Conservation (phyloP, 1,140 invertebrate genomes). For the Drosophila ercepeae region DNA sequence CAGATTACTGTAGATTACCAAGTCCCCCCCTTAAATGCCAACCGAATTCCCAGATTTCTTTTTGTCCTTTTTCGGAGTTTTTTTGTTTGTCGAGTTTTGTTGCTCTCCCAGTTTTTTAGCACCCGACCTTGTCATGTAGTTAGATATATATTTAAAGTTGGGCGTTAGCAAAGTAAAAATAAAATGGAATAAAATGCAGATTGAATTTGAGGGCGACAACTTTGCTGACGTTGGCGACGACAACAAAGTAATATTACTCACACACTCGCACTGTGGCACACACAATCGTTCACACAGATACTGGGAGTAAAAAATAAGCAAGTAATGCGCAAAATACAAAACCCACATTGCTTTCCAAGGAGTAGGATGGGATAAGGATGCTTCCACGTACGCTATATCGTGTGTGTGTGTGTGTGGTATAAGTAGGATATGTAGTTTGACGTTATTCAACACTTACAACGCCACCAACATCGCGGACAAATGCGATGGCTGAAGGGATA, state of each 20-base stretch:
- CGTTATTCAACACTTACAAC: constrained; percentile 70
- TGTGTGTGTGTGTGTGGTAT: constrained; percentile 23
- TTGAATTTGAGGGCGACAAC: constrained; percentile 69
- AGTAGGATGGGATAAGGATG: neutral
- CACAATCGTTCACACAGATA: constrained; percentile 9
- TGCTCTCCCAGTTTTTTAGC: neutral
- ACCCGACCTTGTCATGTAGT: constrained; percentile 31
- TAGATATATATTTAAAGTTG: constrained; percentile 58
- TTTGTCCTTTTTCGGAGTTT: constrained; percentile 2
- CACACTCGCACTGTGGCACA: no score
- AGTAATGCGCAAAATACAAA: constrained; percentile 73
- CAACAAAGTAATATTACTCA: constrained; percentile 66
- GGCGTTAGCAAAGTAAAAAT: constrained; percentile 49
- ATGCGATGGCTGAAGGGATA: constrained; percentile 40
- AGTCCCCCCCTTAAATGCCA: neutral
- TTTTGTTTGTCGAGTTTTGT: neutral
- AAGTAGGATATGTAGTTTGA: constrained; percentile 63
- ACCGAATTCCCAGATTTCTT: neutral
- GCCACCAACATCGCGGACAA: constrained; percentile 39
- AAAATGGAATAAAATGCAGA: constrained; percentile 71
- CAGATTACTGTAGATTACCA: constrained; percentile 42
- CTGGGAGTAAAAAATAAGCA: constrained; percentile 49
- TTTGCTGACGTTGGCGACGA: constrained; percentile 63
- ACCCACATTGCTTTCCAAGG: constrained; percentile 48
- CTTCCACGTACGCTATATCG: no score